A percentile compares a stretch with the other conserved stretches of the same genome.
Evolutionary conservation across 2,113 vertebrate species (phyloP).

Genomic region (Cyanocitta stelleri): DNA sequence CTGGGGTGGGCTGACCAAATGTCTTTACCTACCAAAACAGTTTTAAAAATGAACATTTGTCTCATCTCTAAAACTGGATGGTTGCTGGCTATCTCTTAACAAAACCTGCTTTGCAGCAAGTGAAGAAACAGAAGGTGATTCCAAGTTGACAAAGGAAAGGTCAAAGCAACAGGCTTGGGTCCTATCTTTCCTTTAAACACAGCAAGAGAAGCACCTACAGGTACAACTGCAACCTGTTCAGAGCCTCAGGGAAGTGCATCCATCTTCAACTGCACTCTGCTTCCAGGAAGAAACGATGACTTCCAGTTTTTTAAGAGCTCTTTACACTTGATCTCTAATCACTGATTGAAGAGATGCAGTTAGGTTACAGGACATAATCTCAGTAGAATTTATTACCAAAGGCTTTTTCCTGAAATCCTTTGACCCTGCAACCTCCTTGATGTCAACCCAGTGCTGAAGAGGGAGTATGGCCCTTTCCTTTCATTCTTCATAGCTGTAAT

Average conservation of each 20-base stretch:
- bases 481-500: slow-evolving; percentile 17
- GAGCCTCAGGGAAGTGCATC: background rate
- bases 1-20: background rate
- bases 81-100: background rate
- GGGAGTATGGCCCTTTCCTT: background rate
- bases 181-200: background rate
- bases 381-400: slow-evolving; percentile 29
- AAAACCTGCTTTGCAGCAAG: background rate
- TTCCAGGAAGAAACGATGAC: background rate
- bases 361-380: background rate
- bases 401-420: slow-evolving; percentile 3
- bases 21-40: background rate
- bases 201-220: background rate
- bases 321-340: background rate
- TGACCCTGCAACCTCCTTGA: background rate
- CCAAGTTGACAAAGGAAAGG: background rate
- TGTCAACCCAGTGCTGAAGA: background rate
- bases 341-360: background rate
- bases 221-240: background rate
- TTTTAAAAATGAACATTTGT: background rate
- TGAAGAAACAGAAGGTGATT: background rate
- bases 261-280: background rate
- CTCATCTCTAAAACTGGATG: background rate
- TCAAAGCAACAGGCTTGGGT: background rate
- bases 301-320: background rate